Base-by-base conservation (phyloP, 2,888 invertebrate species). In the Agriopis leucophaearia region DNA sequence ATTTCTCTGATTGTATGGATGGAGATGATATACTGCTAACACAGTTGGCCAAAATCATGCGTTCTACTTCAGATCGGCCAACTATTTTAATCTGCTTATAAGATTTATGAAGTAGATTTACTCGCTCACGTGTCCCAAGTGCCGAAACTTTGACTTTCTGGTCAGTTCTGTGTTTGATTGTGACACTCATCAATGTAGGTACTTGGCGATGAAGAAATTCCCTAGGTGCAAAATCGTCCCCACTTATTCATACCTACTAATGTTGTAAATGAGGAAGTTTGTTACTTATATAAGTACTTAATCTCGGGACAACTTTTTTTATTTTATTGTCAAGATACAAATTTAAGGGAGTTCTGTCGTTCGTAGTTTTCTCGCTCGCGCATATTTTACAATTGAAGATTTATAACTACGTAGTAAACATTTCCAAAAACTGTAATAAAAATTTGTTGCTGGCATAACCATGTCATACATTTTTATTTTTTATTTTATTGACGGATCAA, bases 21-120 rank as follows among this genome's bases (percentile, higher is more conserved):
- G n/a, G 47, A 63, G 18, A 50, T 16, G 40, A 2, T 9, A 4
- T 64, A 57, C 64, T 63, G 55, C 8, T 40, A 38, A 16, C 36
- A 13, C 1, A 40, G 0, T 51, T 36, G 1, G 13, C n/a, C 1
- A 54, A 38, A 54, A 54, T 54, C 54, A 16, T 9, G 38, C 16
- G 45, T 62, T 52, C 15, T 56, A 63, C 48, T 55, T 63, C 18
- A 48, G 1, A 35, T 51, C 8, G n/a, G 35, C 40, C 60, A 55
- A 65, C 65, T 66, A 66, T 61, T 66, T 61, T 56, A 60, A 66
- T 66, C 66, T 61, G 48, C 55, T 61, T 45, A n/a, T n/a, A 56
- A 40, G 51, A 66, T 52, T 60, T 59, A 55, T 51, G 50, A 56
- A 57, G 42, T 36, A 52, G 54, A 55, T 64, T 65, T 55, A 15